A percentile compares a stretch with the other conserved stretches of the same genome.
These are phyloP conservation scores for Lottia gigantea DNA, from an alignment of 2,888 invertebrate genomes.

Conservation along the genomic window DNA sequence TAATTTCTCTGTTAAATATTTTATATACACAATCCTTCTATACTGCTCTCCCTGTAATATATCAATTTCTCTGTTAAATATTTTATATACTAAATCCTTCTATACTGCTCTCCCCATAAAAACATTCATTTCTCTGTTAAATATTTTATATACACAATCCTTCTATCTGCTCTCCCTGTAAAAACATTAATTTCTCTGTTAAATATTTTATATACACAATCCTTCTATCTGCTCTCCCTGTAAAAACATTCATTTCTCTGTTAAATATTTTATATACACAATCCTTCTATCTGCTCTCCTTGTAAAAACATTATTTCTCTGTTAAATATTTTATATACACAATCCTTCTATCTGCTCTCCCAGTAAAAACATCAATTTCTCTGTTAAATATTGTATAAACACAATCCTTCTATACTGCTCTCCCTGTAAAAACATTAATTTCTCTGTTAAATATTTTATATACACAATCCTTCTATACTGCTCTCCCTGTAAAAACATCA, in stretches of 20 bases:
- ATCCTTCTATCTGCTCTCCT: slow-evolving; percentile 54
- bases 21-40: slow-evolving; percentile 49
- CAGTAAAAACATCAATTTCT: slow-evolving; percentile 46
- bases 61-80: too few relatives aligned
- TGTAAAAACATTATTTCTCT: slow-evolving; percentile 40
- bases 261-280: slow-evolving; percentile 50
- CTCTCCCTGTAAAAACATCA: not conserved
- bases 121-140: slow-evolving; percentile 44
- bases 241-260: slow-evolving; percentile 39
- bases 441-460: too few relatives aligned
- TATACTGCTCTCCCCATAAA: too few relatives aligned
- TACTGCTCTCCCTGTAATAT: slow-evolving; percentile 52
- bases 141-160: slow-evolving; percentile 50
- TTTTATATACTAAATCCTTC: too few relatives aligned
- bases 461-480: too few relatives aligned
- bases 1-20: slow-evolving; percentile 45
- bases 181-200: slow-evolving; percentile 40
- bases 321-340: slow-evolving; percentile 51
- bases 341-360: slow-evolving; percentile 50
- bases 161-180: slow-evolving; percentile 53
- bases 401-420: slow-evolving; percentile 51
- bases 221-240: slow-evolving; percentile 54
- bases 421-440: slow-evolving; percentile 39
- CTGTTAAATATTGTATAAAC: slow-evolving; percentile 48
- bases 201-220: slow-evolving; percentile 52